Evolutionary conservation across 2,113 vertebrate species (phyloP), one percentile per base, ranked within the genome.

Genomic region (Gopherus flavomarginatus): DNA sequence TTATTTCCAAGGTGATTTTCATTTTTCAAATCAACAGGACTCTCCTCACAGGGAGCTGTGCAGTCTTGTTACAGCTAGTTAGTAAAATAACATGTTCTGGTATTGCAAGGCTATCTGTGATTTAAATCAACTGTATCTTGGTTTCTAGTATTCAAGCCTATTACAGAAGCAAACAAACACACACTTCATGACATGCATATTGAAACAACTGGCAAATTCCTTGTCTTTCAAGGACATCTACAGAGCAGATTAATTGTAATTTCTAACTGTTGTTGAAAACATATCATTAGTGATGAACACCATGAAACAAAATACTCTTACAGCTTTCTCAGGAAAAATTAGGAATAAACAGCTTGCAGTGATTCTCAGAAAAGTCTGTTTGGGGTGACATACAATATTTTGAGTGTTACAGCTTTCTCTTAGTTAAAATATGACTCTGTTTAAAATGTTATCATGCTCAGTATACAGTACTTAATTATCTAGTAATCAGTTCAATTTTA

Each of bases 161-260:
- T 89, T 96, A 47, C 91, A 92, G 79, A 96, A 93, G 38, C 12
- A 94, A 62, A 52, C 10, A 3, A 57, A 2, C 56, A 14, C 26
- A 77, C 42, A 5, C 69, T 87, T 50, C 1, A 10, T 78, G 49
- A 17, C 5, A n/a, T 11, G 72, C 5, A 16, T n/a, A 85, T 31
- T 95, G 93, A 85, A 95, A 47, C 29, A 87, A 52, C 31, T 90
- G 53, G 5, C 92, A 86, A 93, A 89, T 86, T 77, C 72, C 44
- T 81, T 94, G 35, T 31, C 53, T 94, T 95, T 96, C 42, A 38
- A 92, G 85, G 17, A 56, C 13, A 44, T 72, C 86, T 90, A n/a
- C 52, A 89, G 53, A 62, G 22, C 91, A 52, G 35, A 56, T 92
- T 89, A 52, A 72, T 75, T 95, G 88, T 29, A 87, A 53, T 91